A percentile compares a stretch with the other conserved stretches of the same genome.
Evolutionary conservation across 2,113 vertebrate genomes (phyloP).

Genomic region (Triplophysa tibetana): DNA sequence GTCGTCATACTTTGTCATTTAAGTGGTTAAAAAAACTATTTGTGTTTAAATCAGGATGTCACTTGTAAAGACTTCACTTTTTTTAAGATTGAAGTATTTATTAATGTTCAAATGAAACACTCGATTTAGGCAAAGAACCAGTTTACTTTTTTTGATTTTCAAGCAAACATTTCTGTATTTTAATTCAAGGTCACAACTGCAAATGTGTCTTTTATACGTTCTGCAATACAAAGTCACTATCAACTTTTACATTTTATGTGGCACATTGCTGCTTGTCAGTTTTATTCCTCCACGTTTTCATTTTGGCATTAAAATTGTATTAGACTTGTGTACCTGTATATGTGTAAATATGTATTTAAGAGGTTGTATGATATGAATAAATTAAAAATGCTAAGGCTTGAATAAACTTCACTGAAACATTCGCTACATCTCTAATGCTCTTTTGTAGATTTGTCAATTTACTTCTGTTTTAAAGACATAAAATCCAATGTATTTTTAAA

Average conservation of each 20-base stretch:
- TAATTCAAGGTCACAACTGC: not conserved
- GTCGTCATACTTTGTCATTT: slow-evolving; percentile 9
- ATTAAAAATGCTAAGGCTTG: slow-evolving; percentile 71
- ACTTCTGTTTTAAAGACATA: not conserved
- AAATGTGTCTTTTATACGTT: slow-evolving; percentile 52
- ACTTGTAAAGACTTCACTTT: not conserved
- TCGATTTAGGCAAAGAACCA: not conserved
- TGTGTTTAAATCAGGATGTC: not conserved
- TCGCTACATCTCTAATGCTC: slow-evolving; percentile 46
- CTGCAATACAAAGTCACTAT: slow-evolving; percentile 55
- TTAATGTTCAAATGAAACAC: not conserved
- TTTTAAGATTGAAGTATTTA: not conserved
- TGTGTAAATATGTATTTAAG: slow-evolving; percentile 78
- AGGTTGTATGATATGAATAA: slow-evolving; percentile 72
- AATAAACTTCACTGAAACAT: slow-evolving; percentile 73
- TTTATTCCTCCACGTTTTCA: slow-evolving; percentile 65
- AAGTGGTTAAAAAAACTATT: not conserved
- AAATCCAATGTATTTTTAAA: not conserved
- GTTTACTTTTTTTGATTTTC: not conserved
- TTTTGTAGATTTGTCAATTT: not conserved
- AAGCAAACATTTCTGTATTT: not conserved
- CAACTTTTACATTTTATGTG: slow-evolving; percentile 69
- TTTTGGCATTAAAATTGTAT: slow-evolving; percentile 65
- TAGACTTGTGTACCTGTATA: slow-evolving; percentile 69
- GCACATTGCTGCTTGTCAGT: slow-evolving; percentile 73